phyloP scores from a whole-genome alignment of 2,888 invertebrate species.

The Leptodirus hochenwartii region DNA sequence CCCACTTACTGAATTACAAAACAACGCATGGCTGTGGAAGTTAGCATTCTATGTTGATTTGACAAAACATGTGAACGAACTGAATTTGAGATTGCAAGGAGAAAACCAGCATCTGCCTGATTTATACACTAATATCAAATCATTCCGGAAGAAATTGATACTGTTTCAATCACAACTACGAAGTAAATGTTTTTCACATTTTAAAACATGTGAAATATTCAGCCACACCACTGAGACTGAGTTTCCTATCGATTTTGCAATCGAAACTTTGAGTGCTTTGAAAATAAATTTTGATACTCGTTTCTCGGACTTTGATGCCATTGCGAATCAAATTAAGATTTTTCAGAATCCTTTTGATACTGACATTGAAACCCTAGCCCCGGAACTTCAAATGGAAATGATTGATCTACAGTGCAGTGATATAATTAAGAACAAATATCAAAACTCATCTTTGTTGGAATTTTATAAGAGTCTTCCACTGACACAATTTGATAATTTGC shows the following conservation, averaged over 20 bases:
- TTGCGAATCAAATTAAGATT: too few relatives aligned
- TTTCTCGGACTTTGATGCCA: too few relatives aligned
- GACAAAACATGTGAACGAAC: constrained; percentile 9
- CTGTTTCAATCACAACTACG: constrained; percentile 10
- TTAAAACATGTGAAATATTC: constrained; percentile 16
- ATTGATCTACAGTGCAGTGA: too few relatives aligned
- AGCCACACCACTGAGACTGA: constrained; percentile 14
- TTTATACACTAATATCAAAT: constrained; percentile 8
- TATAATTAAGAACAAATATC: too few relatives aligned
- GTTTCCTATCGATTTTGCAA: constrained; percentile 15
- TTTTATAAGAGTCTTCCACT: too few relatives aligned
- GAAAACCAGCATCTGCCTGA: constrained; percentile 10
- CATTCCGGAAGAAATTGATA: constrained; percentile 6
- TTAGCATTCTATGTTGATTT: constrained; percentile 10
- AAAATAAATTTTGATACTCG: too few relatives aligned
- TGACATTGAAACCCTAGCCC: too few relatives aligned
- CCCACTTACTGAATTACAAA: constrained; percentile 4
- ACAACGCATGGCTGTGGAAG: constrained; percentile 7
- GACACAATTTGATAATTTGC: too few relatives aligned
- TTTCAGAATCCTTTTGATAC: too few relatives aligned
- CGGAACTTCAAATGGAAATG: too few relatives aligned
- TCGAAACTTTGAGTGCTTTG: too few relatives aligned
- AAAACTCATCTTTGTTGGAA: too few relatives aligned
- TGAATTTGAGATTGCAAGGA: constrained; percentile 11
- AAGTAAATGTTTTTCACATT: constrained; percentile 14